These are phyloP conservation scores for Epizoanthus stellaris DNA, from an alignment of 92 coral and sea anemone genomes.

Conservation along the genomic window DNA sequence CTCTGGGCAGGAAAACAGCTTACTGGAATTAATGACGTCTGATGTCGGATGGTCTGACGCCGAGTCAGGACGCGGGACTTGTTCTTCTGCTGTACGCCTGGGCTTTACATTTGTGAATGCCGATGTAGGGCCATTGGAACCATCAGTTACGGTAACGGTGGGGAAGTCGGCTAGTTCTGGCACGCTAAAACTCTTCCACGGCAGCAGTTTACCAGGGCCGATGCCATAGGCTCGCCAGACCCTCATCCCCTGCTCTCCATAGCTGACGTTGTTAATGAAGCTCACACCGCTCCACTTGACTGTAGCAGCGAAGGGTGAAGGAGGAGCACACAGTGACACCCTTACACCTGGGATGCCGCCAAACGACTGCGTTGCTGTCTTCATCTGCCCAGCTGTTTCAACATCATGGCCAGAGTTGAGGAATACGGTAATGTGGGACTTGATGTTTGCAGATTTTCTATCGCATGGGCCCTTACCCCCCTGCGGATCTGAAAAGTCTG, in stretches of 20 bases:
- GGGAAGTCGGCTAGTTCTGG: neutral
- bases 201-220: constrained; percentile 2
- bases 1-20: constrained; percentile 59
- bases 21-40: constrained; percentile 7
- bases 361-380: neutral
- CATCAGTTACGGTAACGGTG: too few species aligned
- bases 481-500: constrained; percentile 29
- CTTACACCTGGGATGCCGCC: constrained; percentile 25
- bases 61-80: neutral
- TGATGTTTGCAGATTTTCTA: constrained; percentile 20
- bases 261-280: constrained; percentile 6
- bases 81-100: neutral
- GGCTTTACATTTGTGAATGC: neutral
- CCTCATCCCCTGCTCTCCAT: constrained; percentile 6
- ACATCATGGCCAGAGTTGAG: constrained; percentile 9
- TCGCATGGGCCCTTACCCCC: constrained; percentile 26
- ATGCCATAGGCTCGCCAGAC: constrained; percentile 18
- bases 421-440: neutral
- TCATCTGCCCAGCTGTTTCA: constrained; percentile 20
- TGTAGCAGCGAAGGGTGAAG: neutral
- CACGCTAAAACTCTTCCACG: neutral
- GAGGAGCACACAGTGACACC: constrained; percentile 2
- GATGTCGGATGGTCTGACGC: neutral
- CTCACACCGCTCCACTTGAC: constrained; percentile 11
- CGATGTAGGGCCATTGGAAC: neutral